Base-by-base conservation (phyloP, 2,888 invertebrate species). In the Agrotis clavis region DNA sequence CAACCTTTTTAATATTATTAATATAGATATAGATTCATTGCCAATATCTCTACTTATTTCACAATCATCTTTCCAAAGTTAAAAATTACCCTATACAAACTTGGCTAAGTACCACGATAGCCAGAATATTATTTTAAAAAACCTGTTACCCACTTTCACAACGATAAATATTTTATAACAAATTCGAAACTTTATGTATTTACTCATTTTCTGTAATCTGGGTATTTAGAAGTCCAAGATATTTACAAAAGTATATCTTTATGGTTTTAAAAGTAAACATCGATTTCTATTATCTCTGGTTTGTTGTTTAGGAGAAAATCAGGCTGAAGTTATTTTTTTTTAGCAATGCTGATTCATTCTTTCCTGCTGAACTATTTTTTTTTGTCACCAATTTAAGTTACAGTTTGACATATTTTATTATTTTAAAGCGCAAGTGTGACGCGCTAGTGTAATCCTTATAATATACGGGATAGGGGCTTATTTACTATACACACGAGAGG, bases 401-500 rank as follows among this genome's bases (percentile, higher is more conserved):
- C 79, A 73, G 68, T 76, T 73, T 68, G 77, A 78, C 72, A 63
- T n/a, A n/a, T 69, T 45, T 53, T 81, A 51, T 81, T 57, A 60
- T 74, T 70, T 77, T 72, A 77, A 76, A 83, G 75, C 71, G 71
- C 78, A 76, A 79, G 70, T 81, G 77, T 85, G 70, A 54, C 61
- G 68, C 78, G 74, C 79, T 74, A 69, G 70, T 82, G 67, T 85
- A 82, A 73, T 77, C 78, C 79, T 80, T 85, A 84, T 82, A 71
- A 45, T 79, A 64, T 77, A 74, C 53, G 84, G 82, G 75, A 64
- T 71, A 82, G 63, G 79, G 85, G 78, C 68, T 80, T 67, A 67
- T 81, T 81, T 82, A 60, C 51, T 82, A 54, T 47, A 70, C 18
- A 54, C 51, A 70, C 62, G 83, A 83, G 83, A 74, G 80, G 62